Evolutionary conservation across 35 echinoderm and acorn worm species (phyloP).

Genomic region (Ptychodera flava): DNA sequence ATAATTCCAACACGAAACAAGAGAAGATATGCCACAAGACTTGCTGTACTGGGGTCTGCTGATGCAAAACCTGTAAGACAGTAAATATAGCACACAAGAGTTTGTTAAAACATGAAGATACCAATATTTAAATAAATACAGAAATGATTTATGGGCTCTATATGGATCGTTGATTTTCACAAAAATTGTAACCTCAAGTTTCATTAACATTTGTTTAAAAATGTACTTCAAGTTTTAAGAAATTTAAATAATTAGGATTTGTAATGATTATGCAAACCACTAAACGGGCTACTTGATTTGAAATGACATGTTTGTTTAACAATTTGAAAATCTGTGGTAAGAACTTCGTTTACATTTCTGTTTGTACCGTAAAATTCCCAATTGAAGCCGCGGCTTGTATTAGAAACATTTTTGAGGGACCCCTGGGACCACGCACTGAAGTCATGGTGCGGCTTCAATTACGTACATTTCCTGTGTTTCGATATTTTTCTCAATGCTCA

Average conservation of each 20-base stretch:
- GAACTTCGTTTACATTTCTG: no score
- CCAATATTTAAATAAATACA: not conserved
- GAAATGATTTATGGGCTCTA: not conserved
- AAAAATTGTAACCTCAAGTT: not conserved
- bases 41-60: conserved; percentile 74
- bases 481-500: no score
- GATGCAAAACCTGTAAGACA: conserved; percentile 55
- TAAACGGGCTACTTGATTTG: no score
- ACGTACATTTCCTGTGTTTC: no score
- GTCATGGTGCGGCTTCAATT: no score
- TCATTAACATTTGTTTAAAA: not conserved
- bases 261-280: no score
- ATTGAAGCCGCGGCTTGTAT: no score
- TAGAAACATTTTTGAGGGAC: no score
- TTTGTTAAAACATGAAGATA: not conserved
- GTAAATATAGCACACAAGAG: not conserved
- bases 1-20: conserved; percentile 78
- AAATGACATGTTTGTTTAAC: no score
- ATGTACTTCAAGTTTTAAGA: not conserved
- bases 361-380: no score
- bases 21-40: conserved; percentile 69
- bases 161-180: not conserved
- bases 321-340: no score
- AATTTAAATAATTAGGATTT: not conserved
- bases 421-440: no score